Conservation (phyloP, 2,888 invertebrate species). For the Xanthorhoe designata region DNA sequence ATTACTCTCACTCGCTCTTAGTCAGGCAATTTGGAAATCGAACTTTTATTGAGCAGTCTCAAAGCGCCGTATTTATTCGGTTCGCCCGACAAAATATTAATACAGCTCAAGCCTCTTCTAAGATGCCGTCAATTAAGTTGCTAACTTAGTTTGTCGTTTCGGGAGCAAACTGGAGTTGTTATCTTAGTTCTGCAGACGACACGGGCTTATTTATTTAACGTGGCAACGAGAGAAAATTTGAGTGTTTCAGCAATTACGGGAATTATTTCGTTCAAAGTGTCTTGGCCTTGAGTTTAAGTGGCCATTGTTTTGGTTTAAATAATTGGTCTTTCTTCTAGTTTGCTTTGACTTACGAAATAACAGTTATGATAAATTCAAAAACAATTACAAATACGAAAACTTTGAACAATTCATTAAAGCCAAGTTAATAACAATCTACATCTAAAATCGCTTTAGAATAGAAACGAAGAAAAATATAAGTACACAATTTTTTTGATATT, state of each 20-base stretch:
- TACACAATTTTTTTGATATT: too few relatives aligned
- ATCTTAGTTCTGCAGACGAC: constrained; percentile 74
- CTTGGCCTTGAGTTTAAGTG: constrained; percentile 29
- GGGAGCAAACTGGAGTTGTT: constrained; percentile 58
- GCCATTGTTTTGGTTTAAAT: constrained; percentile 21
- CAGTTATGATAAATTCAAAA: not conserved
- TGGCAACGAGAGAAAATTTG: constrained; percentile 57
- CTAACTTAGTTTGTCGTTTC: constrained; percentile 65
- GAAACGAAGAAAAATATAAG: too few relatives aligned
- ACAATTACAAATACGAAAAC: not conserved
- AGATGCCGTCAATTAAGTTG: constrained; percentile 60
- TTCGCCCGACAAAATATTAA: constrained; percentile 44
- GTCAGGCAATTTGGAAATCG: not conserved
- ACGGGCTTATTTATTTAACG: constrained; percentile 65
- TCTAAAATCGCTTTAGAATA: too few relatives aligned
- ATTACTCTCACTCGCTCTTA: not conserved
- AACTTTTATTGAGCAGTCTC: constrained; percentile 13
- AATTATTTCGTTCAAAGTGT: constrained; percentile 44
- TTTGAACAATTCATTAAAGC: not conserved
- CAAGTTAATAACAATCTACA: not conserved
- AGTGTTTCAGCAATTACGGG: constrained; percentile 57
- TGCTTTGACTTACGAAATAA: not conserved
- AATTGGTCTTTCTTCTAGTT: constrained; percentile 6
- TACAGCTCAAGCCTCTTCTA: constrained; percentile 41
- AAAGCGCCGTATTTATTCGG: constrained; percentile 40